These are phyloP conservation scores for Crenuchus spilurus DNA, from an alignment of 2,797 vertebrate species.

Conservation along the genomic window DNA sequence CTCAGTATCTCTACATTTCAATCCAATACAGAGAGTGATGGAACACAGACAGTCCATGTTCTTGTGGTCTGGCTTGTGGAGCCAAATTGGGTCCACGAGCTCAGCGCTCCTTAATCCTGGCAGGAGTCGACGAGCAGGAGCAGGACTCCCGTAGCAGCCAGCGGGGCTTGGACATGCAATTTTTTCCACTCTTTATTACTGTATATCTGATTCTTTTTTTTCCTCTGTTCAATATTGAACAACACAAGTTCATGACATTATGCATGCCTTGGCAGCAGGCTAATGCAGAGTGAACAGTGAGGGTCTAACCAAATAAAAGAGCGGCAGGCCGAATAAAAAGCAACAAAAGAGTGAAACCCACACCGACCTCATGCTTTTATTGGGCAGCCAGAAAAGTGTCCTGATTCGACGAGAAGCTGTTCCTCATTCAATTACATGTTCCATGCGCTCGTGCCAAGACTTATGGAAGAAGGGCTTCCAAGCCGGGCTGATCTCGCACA, in stretches of 20 bases:
- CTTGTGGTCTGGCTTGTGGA: conserved; percentile 47
- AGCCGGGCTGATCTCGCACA: conserved; percentile 68
- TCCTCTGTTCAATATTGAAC: conserved; percentile 58
- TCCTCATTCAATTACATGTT: conserved; percentile 78
- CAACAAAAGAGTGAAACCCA: conserved; percentile 55
- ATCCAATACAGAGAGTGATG: not conserved
- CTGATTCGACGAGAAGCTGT: conserved; percentile 65
- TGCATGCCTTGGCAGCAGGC: conserved; percentile 62
- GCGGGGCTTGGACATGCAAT: conserved; percentile 63
- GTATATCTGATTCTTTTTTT: conserved; percentile 44
- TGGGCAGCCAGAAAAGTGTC: conserved; percentile 74
- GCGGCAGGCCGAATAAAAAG: conserved; percentile 61
- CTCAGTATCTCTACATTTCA: conserved; percentile 2
- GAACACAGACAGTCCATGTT: conserved; percentile 33
- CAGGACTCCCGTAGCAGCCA: conserved; percentile 47
- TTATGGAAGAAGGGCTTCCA: conserved; percentile 66
- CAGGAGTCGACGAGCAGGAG: conserved; percentile 60
- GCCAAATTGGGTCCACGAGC: conserved; percentile 60
- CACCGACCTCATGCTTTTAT: conserved; percentile 64
- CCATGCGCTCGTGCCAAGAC: conserved; percentile 73
- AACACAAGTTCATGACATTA: conserved; percentile 73
- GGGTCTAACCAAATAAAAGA: conserved; percentile 66
- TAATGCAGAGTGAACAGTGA: conserved; percentile 56
- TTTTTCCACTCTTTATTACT: conserved; percentile 71
- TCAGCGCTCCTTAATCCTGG: conserved; percentile 62